Conservation (phyloP, 2,113 vertebrate species). For the Lamprotornis superbus region DNA sequence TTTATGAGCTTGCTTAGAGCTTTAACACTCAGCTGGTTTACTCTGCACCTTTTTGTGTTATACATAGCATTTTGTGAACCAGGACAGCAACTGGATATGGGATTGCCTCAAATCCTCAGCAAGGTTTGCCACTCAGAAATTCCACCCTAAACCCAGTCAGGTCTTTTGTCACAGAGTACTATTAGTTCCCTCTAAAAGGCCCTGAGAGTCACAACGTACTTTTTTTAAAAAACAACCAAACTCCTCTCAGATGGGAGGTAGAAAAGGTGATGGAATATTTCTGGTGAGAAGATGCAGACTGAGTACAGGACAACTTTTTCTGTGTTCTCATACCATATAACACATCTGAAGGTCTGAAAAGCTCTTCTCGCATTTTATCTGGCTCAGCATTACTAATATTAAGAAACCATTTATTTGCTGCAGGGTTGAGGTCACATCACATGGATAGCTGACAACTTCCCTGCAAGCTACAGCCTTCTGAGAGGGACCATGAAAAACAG, state of each 20-base stretch:
- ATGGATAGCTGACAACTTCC: not conserved
- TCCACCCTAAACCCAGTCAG: not conserved
- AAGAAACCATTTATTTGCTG: not conserved
- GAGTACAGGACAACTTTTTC: not conserved
- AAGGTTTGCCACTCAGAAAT: slow-evolving; percentile 18
- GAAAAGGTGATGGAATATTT: not conserved
- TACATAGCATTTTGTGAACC: not conserved
- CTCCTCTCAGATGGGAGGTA: not conserved
- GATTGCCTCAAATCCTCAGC: not conserved
- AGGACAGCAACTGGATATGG: not conserved
- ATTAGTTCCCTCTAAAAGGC: not conserved
- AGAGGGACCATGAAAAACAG: not conserved
- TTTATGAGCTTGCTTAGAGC: slow-evolving; percentile 35
- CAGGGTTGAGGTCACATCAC: not conserved
- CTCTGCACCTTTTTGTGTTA: slow-evolving; percentile 31
- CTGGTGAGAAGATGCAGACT: not conserved
- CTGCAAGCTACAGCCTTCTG: not conserved
- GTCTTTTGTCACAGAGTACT: slow-evolving; percentile 21
- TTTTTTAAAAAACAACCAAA: not conserved
- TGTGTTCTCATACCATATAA: not conserved
- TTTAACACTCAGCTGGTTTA: not conserved
- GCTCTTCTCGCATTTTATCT: not conserved
- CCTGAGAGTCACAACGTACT: not conserved
- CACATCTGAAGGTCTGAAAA: not conserved
- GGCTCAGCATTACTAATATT: not conserved